phyloP scores from a whole-genome alignment of 2,888 invertebrate species.

The Brenthis hecate region DNA sequence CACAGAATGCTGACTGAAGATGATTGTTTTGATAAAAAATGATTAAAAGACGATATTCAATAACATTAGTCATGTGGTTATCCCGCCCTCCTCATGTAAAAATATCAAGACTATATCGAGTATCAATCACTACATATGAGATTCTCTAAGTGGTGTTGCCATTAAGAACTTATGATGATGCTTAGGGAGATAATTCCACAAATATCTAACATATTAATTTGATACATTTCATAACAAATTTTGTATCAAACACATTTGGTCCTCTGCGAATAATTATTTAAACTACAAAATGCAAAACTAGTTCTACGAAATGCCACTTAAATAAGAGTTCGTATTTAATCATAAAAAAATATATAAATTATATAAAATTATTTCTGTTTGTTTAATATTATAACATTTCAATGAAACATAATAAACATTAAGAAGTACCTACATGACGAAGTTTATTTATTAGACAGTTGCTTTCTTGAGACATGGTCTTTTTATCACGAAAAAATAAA shows the following conservation, averaged over 20 bases:
- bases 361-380: background rate
- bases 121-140: background rate
- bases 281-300: constrained; percentile 9
- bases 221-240: background rate
- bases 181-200: background rate
- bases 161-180: background rate
- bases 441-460: too few species aligned
- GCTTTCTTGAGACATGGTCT: too few species aligned
- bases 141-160: background rate
- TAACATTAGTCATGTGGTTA: too few species aligned
- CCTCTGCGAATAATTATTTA: background rate
- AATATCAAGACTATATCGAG: too few species aligned
- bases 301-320: constrained; percentile 1
- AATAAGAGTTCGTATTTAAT: background rate
- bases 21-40: too few species aligned
- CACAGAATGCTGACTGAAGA: too few species aligned
- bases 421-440: too few species aligned
- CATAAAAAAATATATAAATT: background rate
- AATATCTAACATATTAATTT: background rate
- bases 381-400: background rate
- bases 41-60: too few species aligned
- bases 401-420: too few species aligned
- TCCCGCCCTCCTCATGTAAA: too few species aligned
- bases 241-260: constrained; percentile 7
- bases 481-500: too few species aligned